Evolutionary conservation across 2,888 invertebrate genomes (phyloP), one percentile per base, ranked within the genome.

Genomic region (Leucozona laternaria): DNA sequence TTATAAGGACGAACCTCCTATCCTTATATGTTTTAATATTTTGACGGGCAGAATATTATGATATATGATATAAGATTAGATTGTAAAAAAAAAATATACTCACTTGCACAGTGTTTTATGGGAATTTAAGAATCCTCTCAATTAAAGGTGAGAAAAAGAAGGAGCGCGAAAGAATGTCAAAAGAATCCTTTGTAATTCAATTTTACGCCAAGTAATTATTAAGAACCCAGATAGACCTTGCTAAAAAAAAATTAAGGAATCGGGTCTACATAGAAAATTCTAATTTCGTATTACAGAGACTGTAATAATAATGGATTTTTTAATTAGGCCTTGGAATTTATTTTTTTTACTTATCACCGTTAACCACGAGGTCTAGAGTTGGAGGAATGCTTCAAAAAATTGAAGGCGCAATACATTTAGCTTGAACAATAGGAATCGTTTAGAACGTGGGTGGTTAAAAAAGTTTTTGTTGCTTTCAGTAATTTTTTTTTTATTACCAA

Each of bases 101-200:
- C 20, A 20, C 8, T 58, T 13, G 17, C 17, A 17, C n/a, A 6
- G 11, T 58, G 34, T 31, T 58, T n/a, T n/a, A n/a, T n/a, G 11
- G 34, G 34, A 58, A 58, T 58, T 34, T 13, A 34, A 20, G 20
- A 34, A 13, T 34, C 20, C 7, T 50, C 34, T 2, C 11, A 20
- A 20, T 5, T 1, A 13, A 6, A 25, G 15, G 25, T 15, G 22
- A 6, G 22, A 53, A 28, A 28, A n/a, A 11, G n/a, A 55, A 55
- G 57, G 57, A n/a, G 13, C 20, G 34, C 34, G 8, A 31, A 31
- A 31, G 31, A 31, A 31, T 31, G 31, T 31, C 31, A 58, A 34
- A 34, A 20, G 57, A 58, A 58, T 58, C 57, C 57, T 58, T 58
- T 34, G 34, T 58, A 58, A 58, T 58, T 58, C 34, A 34, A 58